Conservation (phyloP, 2,888 invertebrate genomes). For the Dicroscelio sp. region DNA sequence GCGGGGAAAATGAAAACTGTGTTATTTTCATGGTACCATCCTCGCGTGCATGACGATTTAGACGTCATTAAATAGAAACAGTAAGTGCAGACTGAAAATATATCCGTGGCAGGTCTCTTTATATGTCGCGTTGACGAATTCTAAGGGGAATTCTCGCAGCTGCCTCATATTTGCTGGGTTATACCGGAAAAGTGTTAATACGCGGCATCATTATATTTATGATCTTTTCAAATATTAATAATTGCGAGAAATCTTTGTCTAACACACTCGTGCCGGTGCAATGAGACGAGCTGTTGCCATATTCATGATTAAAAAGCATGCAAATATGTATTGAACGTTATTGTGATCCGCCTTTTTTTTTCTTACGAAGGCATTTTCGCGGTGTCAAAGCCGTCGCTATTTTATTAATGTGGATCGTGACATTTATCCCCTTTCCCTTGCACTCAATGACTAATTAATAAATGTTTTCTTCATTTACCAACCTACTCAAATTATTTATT, state of each 20-base stretch:
- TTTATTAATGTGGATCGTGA: too few species aligned
- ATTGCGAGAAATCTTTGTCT: slow-evolving; percentile 74
- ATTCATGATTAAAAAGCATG: slow-evolving; percentile 69
- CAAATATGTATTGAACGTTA: slow-evolving; percentile 56
- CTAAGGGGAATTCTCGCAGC: slow-evolving; percentile 84
- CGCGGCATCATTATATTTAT: slow-evolving; percentile 77
- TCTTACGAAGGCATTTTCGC: too few species aligned
- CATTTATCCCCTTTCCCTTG: too few species aligned
- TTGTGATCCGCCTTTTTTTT: slow-evolving; percentile 23
- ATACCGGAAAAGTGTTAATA: slow-evolving; percentile 71
- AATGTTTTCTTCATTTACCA: too few species aligned
- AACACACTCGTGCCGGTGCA: slow-evolving; percentile 54
- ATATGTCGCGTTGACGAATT: slow-evolving; percentile 80
- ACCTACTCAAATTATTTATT: too few species aligned
- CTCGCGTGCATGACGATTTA: slow-evolving; percentile 87
- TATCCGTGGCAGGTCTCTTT: slow-evolving; percentile 74
- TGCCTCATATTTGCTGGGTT: slow-evolving; percentile 60
- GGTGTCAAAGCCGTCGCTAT: too few species aligned
- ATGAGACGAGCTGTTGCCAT: slow-evolving; percentile 57
- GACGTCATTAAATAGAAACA: slow-evolving; percentile 89
- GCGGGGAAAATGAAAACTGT: slow-evolving; percentile 65
- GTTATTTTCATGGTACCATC: slow-evolving; percentile 60
- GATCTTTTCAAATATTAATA: slow-evolving; percentile 79
- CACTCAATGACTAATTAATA: too few species aligned
- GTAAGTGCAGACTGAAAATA: slow-evolving; percentile 83